phyloP scores from a whole-genome alignment of 2,113 vertebrate species.

The mouse (Mus musculus) region GRCm39 chrX:159199001-159199500 shows the following conservation, averaged over 20 bases:
- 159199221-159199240: not conserved
- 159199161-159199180: not conserved
- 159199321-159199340: not conserved
- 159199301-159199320: not conserved
- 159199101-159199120: not conserved
- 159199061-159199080: not conserved
- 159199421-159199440: not conserved
- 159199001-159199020: not conserved
- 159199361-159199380: constrained; percentile 10
- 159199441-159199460: not conserved
- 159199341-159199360: not conserved
- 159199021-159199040: not conserved
- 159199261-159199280: not conserved
- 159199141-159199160: not conserved
- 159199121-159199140: not conserved
- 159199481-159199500: constrained; percentile 44
- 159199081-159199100: not conserved
- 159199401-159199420: not conserved
- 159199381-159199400: constrained; percentile 12
- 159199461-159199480: too few species aligned
- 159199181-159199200: not conserved
- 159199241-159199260: not conserved
- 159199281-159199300: constrained; percentile 3
- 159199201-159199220: not conserved
- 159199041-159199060: not conserved